Percentiles rank a stretch among this genome's conserved stretches.
Evolutionary conservation across 2,888 invertebrate species (phyloP).

Genomic region (Tiliacea citrago): DNA sequence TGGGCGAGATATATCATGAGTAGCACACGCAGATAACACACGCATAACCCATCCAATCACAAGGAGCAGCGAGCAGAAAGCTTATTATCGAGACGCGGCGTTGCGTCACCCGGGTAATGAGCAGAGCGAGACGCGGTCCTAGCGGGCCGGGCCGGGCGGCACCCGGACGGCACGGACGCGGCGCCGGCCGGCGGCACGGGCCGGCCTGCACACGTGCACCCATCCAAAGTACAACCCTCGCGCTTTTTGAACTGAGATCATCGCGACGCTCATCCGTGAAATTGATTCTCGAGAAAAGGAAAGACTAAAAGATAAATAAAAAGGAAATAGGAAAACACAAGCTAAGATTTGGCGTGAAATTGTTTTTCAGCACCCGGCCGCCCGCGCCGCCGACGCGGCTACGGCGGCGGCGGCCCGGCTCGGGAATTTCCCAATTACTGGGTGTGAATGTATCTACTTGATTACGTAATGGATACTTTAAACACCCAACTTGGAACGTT

Average conservation of each 20-base stretch:
- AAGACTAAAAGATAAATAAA: constrained; percentile 91
- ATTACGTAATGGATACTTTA: constrained; percentile 83
- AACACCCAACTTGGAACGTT: constrained; percentile 56
- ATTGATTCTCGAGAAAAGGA: constrained; percentile 90
- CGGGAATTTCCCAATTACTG: constrained; percentile 90
- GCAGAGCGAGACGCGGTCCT: constrained; percentile 70
- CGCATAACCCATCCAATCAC: constrained; percentile 89
- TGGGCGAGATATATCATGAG: constrained; percentile 84
- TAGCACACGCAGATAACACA: constrained; percentile 86
- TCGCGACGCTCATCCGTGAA: constrained; percentile 90
- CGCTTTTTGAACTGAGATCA: constrained; percentile 89
- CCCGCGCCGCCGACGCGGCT: constrained; percentile 71
- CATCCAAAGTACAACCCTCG: constrained; percentile 77
- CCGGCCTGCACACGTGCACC: constrained; percentile 77
- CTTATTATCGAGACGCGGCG: constrained; percentile 86
- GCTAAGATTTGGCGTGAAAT: constrained; percentile 91
- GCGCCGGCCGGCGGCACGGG: constrained; percentile 39
- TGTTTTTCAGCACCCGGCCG: constrained; percentile 87
- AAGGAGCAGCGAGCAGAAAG: constrained; percentile 86
- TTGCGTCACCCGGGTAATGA: constrained; percentile 83
- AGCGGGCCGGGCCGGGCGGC: constrained; percentile 48
- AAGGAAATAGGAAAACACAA: constrained; percentile 91
- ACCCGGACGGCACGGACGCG: constrained; percentile 54
- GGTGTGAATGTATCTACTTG: constrained; percentile 88
- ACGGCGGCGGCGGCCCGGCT: constrained; percentile 81